Conservation (phyloP, 2,888 invertebrate species). For the Eutolmus rufibarbis region DNA sequence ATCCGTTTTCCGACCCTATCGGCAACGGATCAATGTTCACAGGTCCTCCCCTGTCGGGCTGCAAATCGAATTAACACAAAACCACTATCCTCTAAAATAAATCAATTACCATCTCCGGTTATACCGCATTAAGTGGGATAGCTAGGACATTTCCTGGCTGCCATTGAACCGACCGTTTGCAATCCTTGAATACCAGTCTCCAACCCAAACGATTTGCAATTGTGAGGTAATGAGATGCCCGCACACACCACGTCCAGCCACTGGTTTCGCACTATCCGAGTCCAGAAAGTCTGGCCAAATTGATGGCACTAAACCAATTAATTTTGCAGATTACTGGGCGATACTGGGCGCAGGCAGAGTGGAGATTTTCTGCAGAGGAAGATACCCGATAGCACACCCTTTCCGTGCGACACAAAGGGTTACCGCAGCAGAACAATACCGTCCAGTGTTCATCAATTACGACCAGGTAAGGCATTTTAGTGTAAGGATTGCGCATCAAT, state of each 20-base stretch:
- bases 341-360: constrained; percentile 46
- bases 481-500: constrained; percentile 9
- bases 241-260: constrained; percentile 1
- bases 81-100: constrained; percentile 28
- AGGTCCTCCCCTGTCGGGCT: neutral
- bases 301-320: constrained; percentile 48
- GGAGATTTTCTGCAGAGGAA: constrained; percentile 53
- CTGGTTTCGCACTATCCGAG: neutral
- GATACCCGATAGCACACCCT: constrained; percentile 52
- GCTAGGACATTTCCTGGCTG: constrained; percentile 17
- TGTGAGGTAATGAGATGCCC: constrained; percentile 45
- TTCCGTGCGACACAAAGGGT: constrained; percentile 59
- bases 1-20: neutral
- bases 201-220: constrained; percentile 42
- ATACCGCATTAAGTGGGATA: constrained; percentile 34
- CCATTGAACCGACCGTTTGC: constrained; percentile 16
- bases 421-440: constrained; percentile 60
- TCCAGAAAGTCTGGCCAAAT: constrained; percentile 33
- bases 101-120: constrained; percentile 35
- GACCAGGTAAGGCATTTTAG: constrained; percentile 56
- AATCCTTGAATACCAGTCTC: constrained; percentile 35
- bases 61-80: constrained; percentile 42
- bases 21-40: constrained; percentile 16
- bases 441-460: constrained; percentile 65
- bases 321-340: constrained; percentile 48